Evolutionary conservation across 2,888 invertebrate species (phyloP).

Genomic region (Microctonus brassicae): DNA sequence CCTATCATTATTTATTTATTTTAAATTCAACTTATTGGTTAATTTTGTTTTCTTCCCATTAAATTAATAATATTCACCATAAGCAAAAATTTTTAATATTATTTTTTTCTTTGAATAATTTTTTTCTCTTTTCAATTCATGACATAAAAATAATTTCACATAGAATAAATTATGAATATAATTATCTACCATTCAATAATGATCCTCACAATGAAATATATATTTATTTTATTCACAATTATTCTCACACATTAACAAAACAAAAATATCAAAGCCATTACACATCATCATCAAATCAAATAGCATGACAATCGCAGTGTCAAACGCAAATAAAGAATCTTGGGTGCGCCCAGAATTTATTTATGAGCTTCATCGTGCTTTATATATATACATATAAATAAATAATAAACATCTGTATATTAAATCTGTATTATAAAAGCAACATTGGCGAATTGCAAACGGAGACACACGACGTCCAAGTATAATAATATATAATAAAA

Average conservation of each 20-base stretch:
- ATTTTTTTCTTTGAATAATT: too few species aligned
- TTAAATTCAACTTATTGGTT: too few species aligned
- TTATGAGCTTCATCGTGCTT: not conserved
- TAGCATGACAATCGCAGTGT: conserved; percentile 26
- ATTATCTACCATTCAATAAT: too few species aligned
- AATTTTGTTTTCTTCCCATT: too few species aligned
- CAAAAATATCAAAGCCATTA: not conserved
- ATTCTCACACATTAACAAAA: conserved; percentile 1
- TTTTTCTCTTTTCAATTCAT: too few species aligned
- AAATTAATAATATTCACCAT: too few species aligned
- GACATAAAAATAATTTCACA: too few species aligned
- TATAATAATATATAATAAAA: not conserved
- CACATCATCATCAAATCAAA: not conserved
- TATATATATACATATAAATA: not conserved
- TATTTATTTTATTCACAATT: not conserved
- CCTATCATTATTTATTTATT: not conserved
- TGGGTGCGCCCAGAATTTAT: conserved; percentile 55
- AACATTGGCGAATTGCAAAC: not conserved
- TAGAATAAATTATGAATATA: too few species aligned
- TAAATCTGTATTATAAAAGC: not conserved
- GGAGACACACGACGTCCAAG: not conserved
- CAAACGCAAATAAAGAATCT: conserved; percentile 46
- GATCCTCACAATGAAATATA: too few species aligned
- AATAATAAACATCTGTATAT: not conserved
- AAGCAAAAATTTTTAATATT: too few species aligned